Evolutionary conservation across 2,888 invertebrate genomes (phyloP).

Genomic region (Aspidiotus rigidus): DNA sequence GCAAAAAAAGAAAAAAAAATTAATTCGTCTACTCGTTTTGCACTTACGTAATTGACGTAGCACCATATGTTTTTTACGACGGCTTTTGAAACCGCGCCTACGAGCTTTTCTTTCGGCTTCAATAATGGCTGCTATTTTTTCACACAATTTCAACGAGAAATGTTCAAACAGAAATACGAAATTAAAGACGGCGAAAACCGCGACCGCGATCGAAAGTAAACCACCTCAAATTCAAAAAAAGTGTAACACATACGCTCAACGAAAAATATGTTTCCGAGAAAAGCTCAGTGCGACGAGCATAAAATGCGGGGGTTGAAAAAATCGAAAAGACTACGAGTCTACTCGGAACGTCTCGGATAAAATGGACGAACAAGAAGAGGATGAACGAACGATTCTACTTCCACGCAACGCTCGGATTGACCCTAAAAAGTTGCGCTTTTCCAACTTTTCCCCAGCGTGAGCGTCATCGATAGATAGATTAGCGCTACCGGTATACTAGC

Average conservation of each 20-base stretch:
- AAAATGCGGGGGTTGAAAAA: conserved; percentile 5
- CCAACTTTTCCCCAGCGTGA: background rate
- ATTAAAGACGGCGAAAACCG: background rate
- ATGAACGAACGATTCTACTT: conserved; percentile 15
- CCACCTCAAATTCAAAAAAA: conserved; percentile 18
- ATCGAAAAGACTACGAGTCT: background rate
- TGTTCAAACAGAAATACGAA: conserved; percentile 6
- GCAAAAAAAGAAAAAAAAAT: background rate
- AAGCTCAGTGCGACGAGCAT: background rate
- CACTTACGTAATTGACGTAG: conserved; percentile 32
- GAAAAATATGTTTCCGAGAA: conserved; percentile 10
- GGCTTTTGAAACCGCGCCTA: conserved; percentile 33
- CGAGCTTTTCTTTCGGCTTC: conserved; percentile 32
- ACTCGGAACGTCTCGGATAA: background rate
- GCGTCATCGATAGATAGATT: too few relatives aligned
- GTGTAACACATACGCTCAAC: background rate
- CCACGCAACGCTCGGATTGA: conserved; percentile 23
- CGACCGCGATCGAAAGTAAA: background rate
- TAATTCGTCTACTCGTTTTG: background rate
- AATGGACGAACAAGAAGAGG: conserved; percentile 7
- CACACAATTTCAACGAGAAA: conserved; percentile 8
- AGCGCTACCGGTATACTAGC: too few relatives aligned
- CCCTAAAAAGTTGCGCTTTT: conserved; percentile 19
- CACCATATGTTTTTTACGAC: conserved; percentile 33
- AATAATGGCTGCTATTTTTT: conserved; percentile 29